phyloP scores from a whole-genome alignment of 2,113 vertebrate genomes.

The Carassius carassius region DNA sequence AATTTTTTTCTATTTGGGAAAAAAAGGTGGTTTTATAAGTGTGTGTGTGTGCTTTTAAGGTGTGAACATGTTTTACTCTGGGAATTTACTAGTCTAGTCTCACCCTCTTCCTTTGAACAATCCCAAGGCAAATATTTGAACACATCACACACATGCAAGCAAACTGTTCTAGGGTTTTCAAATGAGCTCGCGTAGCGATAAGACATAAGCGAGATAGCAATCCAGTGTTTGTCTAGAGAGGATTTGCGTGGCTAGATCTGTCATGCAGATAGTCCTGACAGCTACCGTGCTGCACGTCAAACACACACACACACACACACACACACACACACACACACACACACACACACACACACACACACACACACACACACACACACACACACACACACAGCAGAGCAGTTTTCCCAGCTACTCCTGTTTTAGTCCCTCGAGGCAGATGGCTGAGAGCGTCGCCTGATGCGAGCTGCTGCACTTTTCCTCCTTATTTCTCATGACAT shows the following conservation, averaged over 20 bases:
- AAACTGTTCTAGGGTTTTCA: constrained; percentile 34
- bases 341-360: constrained; percentile 21
- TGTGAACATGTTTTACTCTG: constrained; percentile 22
- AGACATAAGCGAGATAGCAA: constrained; percentile 42
- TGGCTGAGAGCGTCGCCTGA: constrained; percentile 34
- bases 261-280: constrained; percentile 52
- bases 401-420: constrained; percentile 32
- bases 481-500: constrained; percentile 47
- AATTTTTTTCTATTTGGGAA: background rate
- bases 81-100: constrained; percentile 24
- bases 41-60: constrained; percentile 16
- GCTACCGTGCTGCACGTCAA: constrained; percentile 50
- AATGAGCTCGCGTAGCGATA: constrained; percentile 33
- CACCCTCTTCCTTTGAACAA: constrained; percentile 7
- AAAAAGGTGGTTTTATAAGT: background rate
- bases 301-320: constrained; percentile 22
- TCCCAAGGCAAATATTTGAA: constrained; percentile 30
- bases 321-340: constrained; percentile 19
- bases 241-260: constrained; percentile 51
- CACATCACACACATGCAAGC: constrained; percentile 24
- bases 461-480: constrained; percentile 18
- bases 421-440: constrained; percentile 20
- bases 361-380: constrained; percentile 23
- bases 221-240: constrained; percentile 37
- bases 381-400: constrained; percentile 30